phyloP scores from a whole-genome alignment of 2,797 vertebrate species.

The Takifugu ocellatus region DNA sequence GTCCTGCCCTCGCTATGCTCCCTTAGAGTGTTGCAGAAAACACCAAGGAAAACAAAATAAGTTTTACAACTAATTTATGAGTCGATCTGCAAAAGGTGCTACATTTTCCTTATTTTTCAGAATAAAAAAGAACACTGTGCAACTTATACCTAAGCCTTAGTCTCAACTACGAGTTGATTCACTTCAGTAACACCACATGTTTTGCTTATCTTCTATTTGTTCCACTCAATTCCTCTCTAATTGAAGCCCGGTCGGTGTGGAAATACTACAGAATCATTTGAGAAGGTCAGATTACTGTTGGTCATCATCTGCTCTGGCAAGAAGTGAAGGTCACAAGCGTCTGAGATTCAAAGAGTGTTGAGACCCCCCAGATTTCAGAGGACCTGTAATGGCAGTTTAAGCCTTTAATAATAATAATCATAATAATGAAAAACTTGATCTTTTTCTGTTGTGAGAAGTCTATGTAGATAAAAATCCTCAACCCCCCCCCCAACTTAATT shows the following conservation, averaged over 20 bases:
- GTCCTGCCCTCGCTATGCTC: constrained; percentile 19
- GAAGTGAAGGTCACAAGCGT: constrained; percentile 56
- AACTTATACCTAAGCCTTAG: constrained; percentile 3
- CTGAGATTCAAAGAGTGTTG: constrained; percentile 34
- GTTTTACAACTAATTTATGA: too few relatives aligned
- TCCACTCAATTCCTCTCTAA: not conserved
- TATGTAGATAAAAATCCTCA: not conserved
- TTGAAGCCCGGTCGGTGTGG: constrained; percentile 3
- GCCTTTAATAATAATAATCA: constrained; percentile 4
- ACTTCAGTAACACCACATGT: not conserved
- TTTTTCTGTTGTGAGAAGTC: not conserved
- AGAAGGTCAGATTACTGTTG: constrained; percentile 53
- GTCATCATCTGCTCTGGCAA: constrained; percentile 40
- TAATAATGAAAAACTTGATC: not conserved
- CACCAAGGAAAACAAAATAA: not conserved
- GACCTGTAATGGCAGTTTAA: too few relatives aligned
- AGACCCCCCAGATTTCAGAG: constrained; percentile 16
- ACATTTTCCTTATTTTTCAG: not conserved
- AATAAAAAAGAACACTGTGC: constrained; percentile 3
- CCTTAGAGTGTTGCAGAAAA: not conserved
- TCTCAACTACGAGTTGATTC: constrained; percentile 1
- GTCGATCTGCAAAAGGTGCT: too few relatives aligned
- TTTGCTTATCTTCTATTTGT: not conserved
- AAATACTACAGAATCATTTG: constrained; percentile 42
- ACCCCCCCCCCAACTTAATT: not conserved